phyloP scores from a whole-genome alignment of 2,113 vertebrate genomes.

The Phrynosoma blainvillii region DNA sequence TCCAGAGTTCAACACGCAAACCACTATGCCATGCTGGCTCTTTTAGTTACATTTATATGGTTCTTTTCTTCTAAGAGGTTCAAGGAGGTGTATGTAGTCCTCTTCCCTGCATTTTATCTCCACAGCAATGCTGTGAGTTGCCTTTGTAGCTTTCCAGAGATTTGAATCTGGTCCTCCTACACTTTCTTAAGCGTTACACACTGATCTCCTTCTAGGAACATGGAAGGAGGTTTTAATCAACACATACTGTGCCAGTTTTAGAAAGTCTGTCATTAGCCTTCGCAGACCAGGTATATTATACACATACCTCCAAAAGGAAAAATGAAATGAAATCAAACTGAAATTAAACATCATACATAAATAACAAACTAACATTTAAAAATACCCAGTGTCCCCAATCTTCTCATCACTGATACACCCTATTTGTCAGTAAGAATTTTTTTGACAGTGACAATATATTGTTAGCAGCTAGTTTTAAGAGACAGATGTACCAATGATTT shows the following conservation, averaged over 20 bases:
- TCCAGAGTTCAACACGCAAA: too few relatives aligned
- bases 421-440: conserved; percentile 4
- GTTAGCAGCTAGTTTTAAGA: conserved; percentile 35
- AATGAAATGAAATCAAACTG: neutral
- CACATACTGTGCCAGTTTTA: neutral
- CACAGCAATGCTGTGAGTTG: neutral
- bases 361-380: conserved; percentile 1
- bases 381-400: neutral
- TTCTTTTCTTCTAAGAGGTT: too few relatives aligned
- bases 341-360: neutral
- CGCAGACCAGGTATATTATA: neutral
- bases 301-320: neutral
- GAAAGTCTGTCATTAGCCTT: neutral
- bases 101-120: neutral
- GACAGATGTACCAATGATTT: conserved; percentile 37
- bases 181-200: neutral
- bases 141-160: neutral
- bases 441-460: neutral
- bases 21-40: too few relatives aligned
- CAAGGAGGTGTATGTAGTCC: too few relatives aligned
- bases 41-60: too few relatives aligned
- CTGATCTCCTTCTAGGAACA: neutral
- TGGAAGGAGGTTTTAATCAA: neutral
- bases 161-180: neutral
- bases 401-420: neutral